Percentiles rank a stretch among this genome's conserved stretches.
These are phyloP conservation scores for human DNA, from an alignment of 2,113 vertebrate genomes.

Conservation along the genomic window GRCh38 chr15:39683501-39684000, in stretches of 20 bases:
- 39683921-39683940: not conserved
- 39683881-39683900: not conserved
- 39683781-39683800: not conserved
- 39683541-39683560: not conserved
- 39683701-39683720: conserved; percentile 2
- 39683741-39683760: not conserved
- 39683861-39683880: not conserved
- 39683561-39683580: not conserved
- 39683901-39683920: not conserved
- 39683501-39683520: conserved; percentile 7
- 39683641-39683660: not conserved
- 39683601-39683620: not conserved
- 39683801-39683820: not conserved
- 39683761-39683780: not conserved
- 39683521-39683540: not conserved
- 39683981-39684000: not conserved
- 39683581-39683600: conserved; percentile 25
- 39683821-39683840: not conserved
- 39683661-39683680: not conserved
- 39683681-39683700: not conserved
- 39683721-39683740: not conserved
- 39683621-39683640: not conserved
- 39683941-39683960: not conserved
- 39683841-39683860: not conserved
- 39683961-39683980: not conserved